These are phyloP conservation scores for Caenorhabditis afra DNA, from an alignment of 2,888 invertebrate species.

Conservation along the genomic window DNA sequence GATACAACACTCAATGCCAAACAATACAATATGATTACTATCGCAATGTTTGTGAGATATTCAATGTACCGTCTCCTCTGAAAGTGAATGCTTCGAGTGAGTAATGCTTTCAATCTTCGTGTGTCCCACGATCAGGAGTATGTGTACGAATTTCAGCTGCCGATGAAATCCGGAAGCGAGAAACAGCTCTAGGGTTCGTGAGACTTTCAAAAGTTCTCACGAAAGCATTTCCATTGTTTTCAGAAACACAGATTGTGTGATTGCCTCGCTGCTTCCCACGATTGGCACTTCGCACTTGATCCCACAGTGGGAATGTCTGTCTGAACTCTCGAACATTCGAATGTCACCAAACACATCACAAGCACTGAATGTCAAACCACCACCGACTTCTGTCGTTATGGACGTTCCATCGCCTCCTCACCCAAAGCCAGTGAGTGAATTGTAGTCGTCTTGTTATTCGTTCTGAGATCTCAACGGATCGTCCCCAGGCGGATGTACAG, in stretches of 20 bases:
- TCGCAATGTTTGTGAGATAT: conserved; percentile 61
- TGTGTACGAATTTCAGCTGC: conserved; percentile 19
- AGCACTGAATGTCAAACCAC: conserved; percentile 14
- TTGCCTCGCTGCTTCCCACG: conserved; percentile 46
- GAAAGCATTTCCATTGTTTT: not conserved
- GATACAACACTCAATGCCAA: conserved; percentile 57
- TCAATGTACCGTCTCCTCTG: conserved; percentile 58
- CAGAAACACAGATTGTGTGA: conserved; percentile 50
- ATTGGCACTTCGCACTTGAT: conserved; percentile 53
- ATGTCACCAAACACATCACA: conserved; percentile 27
- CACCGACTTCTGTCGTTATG: not conserved
- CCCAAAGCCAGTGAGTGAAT: conserved; percentile 37
- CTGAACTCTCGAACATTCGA: conserved; percentile 14
- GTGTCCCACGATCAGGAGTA: not conserved
- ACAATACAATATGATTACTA: conserved; percentile 66
- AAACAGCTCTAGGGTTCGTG: conserved; percentile 33
- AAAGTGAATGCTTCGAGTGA: conserved; percentile 41
- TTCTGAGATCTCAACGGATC: not conserved
- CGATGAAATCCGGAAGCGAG: conserved; percentile 32
- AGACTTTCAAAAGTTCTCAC: not conserved
- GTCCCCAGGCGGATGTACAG: too few relatives aligned
- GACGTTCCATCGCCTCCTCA: conserved; percentile 1
- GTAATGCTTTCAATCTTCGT: not conserved
- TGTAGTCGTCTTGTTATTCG: not conserved
- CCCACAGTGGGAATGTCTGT: conserved; percentile 55